Percentiles rank a stretch among this genome's conserved stretches.
These are phyloP conservation scores for Parnassius smintheus DNA, from an alignment of 2,888 invertebrate genomes.

Conservation along the genomic window DNA sequence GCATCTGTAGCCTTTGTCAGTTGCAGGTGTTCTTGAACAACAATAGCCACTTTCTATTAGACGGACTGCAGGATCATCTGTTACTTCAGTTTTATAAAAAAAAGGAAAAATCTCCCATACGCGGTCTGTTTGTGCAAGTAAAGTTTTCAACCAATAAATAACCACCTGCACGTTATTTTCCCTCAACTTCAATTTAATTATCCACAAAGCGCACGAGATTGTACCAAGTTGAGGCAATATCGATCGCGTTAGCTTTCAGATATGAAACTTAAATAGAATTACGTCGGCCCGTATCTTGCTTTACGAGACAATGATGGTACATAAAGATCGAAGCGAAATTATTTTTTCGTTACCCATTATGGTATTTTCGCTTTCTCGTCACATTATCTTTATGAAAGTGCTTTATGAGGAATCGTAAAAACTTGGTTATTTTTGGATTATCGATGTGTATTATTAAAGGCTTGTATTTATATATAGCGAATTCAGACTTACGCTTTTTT, in stretches of 20 bases:
- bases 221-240: conserved; percentile 15
- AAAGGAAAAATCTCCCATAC: no score
- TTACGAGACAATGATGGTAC: conserved; percentile 25
- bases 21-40: no score
- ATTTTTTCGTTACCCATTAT: conserved; percentile 25
- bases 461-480: no score
- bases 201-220: conserved; percentile 14
- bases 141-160: no score
- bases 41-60: no score
- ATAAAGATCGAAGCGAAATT: conserved; percentile 24
- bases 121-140: no score
- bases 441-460: not conserved
- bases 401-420: conserved; percentile 20
- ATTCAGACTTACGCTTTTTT: no score
- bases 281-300: conserved; percentile 23
- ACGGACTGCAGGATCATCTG: no score
- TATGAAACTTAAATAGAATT: conserved; percentile 26
- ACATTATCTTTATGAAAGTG: conserved; percentile 21
- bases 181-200: conserved; percentile 15
- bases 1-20: no score
- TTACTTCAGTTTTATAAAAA: no score
- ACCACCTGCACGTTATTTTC: conserved; percentile 7
- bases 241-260: conserved; percentile 14
- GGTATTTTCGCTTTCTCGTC: conserved; percentile 20
- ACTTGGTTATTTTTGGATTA: not conserved